Conservation (phyloP, 2,113 vertebrate genomes). For the Irena cyanogastra region DNA sequence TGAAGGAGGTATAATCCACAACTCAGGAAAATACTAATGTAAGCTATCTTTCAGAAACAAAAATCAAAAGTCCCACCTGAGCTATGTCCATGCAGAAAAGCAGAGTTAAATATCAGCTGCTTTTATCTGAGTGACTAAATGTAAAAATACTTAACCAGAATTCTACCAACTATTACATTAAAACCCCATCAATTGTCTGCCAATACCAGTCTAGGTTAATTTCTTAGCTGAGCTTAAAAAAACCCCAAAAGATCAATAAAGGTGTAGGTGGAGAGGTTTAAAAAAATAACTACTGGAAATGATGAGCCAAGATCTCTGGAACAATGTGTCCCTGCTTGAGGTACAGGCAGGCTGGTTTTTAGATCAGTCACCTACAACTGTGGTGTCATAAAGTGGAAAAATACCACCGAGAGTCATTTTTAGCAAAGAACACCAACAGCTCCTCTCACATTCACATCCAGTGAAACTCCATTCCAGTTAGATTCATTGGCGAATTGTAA, state of each 20-base stretch:
- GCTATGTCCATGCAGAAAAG: not conserved
- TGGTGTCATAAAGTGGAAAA: slow-evolving; percentile 32
- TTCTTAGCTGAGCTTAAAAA: not conserved
- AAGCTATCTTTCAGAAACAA: not conserved
- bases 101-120: not conserved
- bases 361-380: slow-evolving; percentile 53
- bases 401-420: not conserved
- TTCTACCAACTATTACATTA: not conserved
- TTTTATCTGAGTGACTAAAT: not conserved
- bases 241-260: not conserved
- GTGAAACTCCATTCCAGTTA: slow-evolving; percentile 10
- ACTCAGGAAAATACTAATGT: not conserved
- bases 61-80: not conserved
- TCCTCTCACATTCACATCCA: slow-evolving; percentile 12
- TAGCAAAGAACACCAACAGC: slow-evolving; percentile 39
- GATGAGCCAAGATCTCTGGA: slow-evolving; percentile 26
- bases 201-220: not conserved
- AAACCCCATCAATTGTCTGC: not conserved
- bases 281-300: slow-evolving; percentile 23
- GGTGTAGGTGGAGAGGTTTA: not conserved
- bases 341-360: slow-evolving; percentile 13
- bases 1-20: not conserved
- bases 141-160: not conserved
- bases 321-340: slow-evolving; percentile 26
- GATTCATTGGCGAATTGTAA: not conserved